Percentiles rank a stretch among this genome's conserved stretches.
phyloP scores from a whole-genome alignment of 2,888 invertebrate genomes.

The Mythimna pallens region DNA sequence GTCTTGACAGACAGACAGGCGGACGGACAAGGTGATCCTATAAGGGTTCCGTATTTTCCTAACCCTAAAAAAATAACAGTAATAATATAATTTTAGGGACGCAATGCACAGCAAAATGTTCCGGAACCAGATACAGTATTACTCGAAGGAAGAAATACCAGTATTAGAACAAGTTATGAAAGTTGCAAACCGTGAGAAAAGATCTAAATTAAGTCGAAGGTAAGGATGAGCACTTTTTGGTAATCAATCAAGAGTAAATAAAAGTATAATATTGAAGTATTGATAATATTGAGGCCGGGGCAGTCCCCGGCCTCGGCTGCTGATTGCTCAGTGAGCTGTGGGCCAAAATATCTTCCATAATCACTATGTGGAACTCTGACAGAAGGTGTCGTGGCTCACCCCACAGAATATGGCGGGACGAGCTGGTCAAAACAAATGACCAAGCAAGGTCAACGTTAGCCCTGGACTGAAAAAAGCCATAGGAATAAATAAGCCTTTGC shows the following conservation, averaged over 20 bases:
- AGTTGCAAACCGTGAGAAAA: constrained; percentile 72
- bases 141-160: constrained; percentile 83
- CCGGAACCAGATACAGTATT: constrained; percentile 80
- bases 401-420: background rate
- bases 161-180: constrained; percentile 78
- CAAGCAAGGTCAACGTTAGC: background rate
- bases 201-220: constrained; percentile 80
- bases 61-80: too few species aligned
- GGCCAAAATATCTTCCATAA: background rate
- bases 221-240: constrained; percentile 51
- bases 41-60: too few species aligned
- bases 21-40: too few species aligned
- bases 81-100: constrained; percentile 75
- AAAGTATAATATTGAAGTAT: background rate
- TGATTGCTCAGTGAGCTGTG: background rate
- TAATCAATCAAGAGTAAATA: background rate
- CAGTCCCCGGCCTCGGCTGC: background rate
- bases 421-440: background rate
- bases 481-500: background rate
- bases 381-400: too few species aligned
- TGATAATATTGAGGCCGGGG: too few species aligned
- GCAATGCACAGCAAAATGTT: constrained; percentile 87
- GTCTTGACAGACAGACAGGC: too few species aligned
- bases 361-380: background rate
- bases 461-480: background rate